Evolutionary conservation across 30 jellyfish, hydroid and myxozoan genomes (phyloP), one percentile per base, ranked within the genome.

Genomic region (Chironex yamaguchii): DNA sequence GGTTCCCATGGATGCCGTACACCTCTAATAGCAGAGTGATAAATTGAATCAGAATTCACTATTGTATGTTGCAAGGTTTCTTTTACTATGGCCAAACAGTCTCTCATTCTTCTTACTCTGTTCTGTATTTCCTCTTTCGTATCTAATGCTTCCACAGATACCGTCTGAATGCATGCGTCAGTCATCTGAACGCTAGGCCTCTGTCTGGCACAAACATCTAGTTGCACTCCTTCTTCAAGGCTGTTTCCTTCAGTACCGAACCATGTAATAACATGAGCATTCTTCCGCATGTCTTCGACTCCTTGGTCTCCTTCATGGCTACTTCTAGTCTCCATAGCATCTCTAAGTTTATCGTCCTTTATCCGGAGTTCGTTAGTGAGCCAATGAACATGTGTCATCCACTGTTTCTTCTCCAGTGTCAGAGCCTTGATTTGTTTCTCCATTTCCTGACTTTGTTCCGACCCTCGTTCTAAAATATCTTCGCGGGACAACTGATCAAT

Each of bases 311-410:
- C n/a, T n/a, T n/a, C n/a, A n/a, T n/a, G n/a, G n/a, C n/a, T n/a
- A 42, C 58, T 42, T 42, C 13, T 42, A 42, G 58, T 42, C 58
- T 42, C 17, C 9, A 9, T 42, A 6, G 17, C 58, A 42, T 42
- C 58, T 6, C 58, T 42, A 17, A 42, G 58, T 17, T 42, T 42
- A 42, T 6, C 58, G 17, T 42, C 58, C 17, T 42, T 42, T 9
- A 6, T 42, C 17, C 58, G 58, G 9, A 42, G 17, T 17, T 42
- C 58, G 58, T 42, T 85, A 48, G 95, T 49, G 28, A 85, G 67
- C 95, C 95, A 85, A 49, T 85, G 95, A 21, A 85, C 30, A 52
- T 85, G 95, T 13, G 95, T 85, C 86, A 65, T 71, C 17, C 71
- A 89, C 68, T 85, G 95, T 58, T 85, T 85, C 24, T 85, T 85